These are phyloP conservation scores for Ctenopoma multispine DNA, from an alignment of 2,797 vertebrate species.

Conservation along the genomic window DNA sequence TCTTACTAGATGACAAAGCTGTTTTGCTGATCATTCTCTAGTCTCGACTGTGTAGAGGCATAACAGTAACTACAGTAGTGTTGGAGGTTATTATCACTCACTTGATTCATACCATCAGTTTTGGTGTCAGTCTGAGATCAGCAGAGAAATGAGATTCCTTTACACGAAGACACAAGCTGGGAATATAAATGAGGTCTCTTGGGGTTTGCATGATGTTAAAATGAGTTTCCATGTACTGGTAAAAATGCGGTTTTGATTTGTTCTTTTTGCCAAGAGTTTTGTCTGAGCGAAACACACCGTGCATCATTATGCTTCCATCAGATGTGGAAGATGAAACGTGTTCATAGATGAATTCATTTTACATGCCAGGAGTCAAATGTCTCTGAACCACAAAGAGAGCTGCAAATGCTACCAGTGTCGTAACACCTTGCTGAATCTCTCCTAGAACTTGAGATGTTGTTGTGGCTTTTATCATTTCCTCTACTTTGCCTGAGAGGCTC, in stretches of 20 bases:
- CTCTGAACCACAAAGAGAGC: slow-evolving; percentile 23
- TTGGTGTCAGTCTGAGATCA: slow-evolving; percentile 32
- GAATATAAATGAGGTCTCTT: slow-evolving; percentile 37
- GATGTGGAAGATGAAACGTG: slow-evolving; percentile 7
- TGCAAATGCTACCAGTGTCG: slow-evolving; percentile 5
- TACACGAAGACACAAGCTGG: slow-evolving; percentile 21
- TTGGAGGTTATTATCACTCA: background rate
- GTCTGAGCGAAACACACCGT: background rate
- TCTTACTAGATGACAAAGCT: background rate
- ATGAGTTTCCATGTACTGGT: slow-evolving; percentile 34
- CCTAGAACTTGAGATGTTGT: slow-evolving; percentile 18
- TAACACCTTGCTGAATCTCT: slow-evolving; percentile 22
- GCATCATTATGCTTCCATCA: slow-evolving; percentile 12
- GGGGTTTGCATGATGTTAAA: slow-evolving; percentile 36
- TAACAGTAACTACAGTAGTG: background rate
- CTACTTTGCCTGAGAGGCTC: slow-evolving; percentile 11
- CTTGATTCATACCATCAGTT: slow-evolving; percentile 12
- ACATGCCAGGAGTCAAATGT: slow-evolving; percentile 41
- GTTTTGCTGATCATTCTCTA: background rate
- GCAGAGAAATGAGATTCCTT: slow-evolving; percentile 4
- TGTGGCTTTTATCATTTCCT: slow-evolving; percentile 47
- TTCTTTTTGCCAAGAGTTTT: slow-evolving; percentile 8
- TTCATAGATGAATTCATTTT: slow-evolving; percentile 31
- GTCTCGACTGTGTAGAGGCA: background rate
- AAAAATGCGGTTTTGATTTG: slow-evolving; percentile 14